A percentile compares a stretch with the other conserved stretches of the same genome.
Evolutionary conservation across 1,140 invertebrate genomes (phyloP).

Genomic region (Leptinotarsa lineolata): DNA sequence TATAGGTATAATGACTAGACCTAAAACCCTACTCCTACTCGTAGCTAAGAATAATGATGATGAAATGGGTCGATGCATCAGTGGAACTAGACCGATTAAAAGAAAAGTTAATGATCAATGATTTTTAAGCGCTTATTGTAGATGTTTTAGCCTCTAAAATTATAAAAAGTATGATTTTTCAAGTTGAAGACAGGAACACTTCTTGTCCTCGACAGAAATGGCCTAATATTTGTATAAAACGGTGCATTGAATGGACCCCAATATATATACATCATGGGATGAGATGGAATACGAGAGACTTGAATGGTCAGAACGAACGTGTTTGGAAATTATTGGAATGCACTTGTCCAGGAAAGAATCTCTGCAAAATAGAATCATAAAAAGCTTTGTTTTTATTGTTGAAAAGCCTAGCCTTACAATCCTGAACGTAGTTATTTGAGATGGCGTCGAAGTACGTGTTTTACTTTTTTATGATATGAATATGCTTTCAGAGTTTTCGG

Average conservation of each 20-base stretch:
- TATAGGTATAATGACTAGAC: conserved; percentile 34
- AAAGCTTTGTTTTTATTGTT: too few species aligned
- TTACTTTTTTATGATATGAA: too few species aligned
- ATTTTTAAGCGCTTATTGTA: conserved; percentile 27
- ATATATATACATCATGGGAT: conserved; percentile 49
- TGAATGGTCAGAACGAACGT: neutral
- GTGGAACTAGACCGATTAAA: conserved; percentile 12
- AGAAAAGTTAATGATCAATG: conserved; percentile 16
- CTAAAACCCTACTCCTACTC: conserved; percentile 37
- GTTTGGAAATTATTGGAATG: neutral
- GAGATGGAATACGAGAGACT: conserved; percentile 29
- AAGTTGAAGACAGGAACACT: conserved; percentile 43
- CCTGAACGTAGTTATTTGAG: too few species aligned
- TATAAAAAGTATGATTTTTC: conserved; percentile 39
- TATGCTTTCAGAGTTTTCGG: too few species aligned
- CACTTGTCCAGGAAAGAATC: neutral
- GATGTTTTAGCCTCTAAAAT: conserved; percentile 45
- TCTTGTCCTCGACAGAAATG: conserved; percentile 46
- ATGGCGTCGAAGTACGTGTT: too few species aligned
- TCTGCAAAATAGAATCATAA: too few species aligned
- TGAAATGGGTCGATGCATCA: conserved; percentile 29
- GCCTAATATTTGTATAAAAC: conserved; percentile 48
- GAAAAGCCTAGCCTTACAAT: too few species aligned
- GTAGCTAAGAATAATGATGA: conserved; percentile 48
- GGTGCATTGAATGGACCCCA: conserved; percentile 48